These are phyloP conservation scores for Embiotoca jacksoni DNA, from an alignment of 2,113 vertebrate genomes.

Conservation along the genomic window DNA sequence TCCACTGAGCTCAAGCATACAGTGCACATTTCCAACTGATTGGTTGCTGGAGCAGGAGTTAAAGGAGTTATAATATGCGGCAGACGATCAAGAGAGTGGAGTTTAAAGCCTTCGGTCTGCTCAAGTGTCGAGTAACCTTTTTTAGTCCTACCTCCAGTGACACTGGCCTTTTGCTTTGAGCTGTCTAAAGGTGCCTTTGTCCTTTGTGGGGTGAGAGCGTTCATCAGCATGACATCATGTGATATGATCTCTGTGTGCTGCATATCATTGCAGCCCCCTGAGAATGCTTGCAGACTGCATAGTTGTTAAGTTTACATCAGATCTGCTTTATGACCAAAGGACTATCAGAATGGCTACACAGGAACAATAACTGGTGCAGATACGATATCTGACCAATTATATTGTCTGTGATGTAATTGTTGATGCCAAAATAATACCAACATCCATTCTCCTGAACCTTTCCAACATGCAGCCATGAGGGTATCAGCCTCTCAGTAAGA, in stretches of 20 bases:
- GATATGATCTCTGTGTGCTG: background rate
- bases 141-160: too few relatives aligned
- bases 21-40: slow-evolving; percentile 2
- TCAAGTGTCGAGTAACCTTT: too few relatives aligned
- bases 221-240: background rate
- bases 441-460: slow-evolving; percentile 36
- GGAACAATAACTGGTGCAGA: slow-evolving; percentile 55
- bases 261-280: background rate
- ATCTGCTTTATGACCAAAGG: slow-evolving; percentile 11
- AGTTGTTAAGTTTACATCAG: background rate
- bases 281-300: too few relatives aligned
- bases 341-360: slow-evolving; percentile 38
- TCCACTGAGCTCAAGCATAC: slow-evolving; percentile 13
- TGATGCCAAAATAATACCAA: slow-evolving; percentile 25
- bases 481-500: slow-evolving; percentile 13
- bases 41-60: background rate
- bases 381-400: slow-evolving; percentile 22
- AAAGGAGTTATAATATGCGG: slow-evolving; percentile 5
- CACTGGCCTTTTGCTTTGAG: background rate
- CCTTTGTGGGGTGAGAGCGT: background rate
- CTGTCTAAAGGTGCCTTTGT: background rate
- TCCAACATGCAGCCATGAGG: slow-evolving; percentile 7
- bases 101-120: too few relatives aligned
- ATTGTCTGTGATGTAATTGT: slow-evolving; percentile 43
- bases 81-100: background rate